Evolutionary conservation across 2,113 vertebrate species (phyloP).

Genomic region (Bettongia penicillata): DNA sequence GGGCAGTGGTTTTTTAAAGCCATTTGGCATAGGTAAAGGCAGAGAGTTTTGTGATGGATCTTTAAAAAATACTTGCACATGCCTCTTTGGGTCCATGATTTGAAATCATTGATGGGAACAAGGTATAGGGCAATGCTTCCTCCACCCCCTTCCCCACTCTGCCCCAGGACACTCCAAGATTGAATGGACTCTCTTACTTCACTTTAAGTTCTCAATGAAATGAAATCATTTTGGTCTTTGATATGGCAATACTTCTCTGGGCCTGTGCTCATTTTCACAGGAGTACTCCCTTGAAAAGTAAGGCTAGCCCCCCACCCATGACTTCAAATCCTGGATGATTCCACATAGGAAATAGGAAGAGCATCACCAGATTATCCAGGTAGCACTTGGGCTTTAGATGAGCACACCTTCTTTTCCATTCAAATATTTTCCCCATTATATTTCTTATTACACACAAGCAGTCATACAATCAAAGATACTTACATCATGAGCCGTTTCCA

Average conservation of each 20-base stretch:
- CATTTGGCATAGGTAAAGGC: background rate
- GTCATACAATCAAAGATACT: background rate
- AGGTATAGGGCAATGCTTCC: background rate
- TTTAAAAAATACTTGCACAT: background rate
- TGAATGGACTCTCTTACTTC: background rate
- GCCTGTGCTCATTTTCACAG: background rate
- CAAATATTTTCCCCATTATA: background rate
- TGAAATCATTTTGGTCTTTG: background rate
- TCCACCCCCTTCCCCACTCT: too few species aligned
- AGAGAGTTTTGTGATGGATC: background rate
- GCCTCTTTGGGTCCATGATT: background rate
- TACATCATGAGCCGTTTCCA: background rate
- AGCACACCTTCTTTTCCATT: background rate
- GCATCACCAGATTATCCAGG: background rate
- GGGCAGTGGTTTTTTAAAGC: background rate
- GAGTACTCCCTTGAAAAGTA: background rate
- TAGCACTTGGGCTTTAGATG: background rate
- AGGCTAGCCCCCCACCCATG: background rate
- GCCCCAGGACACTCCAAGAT: background rate
- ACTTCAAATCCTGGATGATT: background rate
- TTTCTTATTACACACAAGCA: background rate
- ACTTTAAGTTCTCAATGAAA: background rate
- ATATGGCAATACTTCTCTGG: background rate
- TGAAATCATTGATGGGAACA: background rate
- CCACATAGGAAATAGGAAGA: background rate